Conservation (phyloP, 35 echinoderm and acorn worm species). For the Holothuria glaberrima region DNA sequence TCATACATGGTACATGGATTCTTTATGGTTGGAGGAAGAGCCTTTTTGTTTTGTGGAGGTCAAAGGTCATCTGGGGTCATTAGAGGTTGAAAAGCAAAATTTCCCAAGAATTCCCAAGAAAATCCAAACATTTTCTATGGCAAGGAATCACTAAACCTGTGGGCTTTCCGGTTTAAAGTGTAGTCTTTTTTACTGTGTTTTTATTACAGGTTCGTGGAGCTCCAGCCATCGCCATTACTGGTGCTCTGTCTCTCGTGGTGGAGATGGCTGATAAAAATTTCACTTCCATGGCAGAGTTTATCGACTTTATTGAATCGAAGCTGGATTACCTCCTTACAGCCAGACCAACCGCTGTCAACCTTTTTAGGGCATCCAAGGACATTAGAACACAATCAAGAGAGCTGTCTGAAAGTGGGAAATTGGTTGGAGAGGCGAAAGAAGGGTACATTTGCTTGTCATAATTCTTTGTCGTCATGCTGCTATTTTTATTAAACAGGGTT, state of each 20-base stretch:
- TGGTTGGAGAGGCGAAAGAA: constrained; percentile 13
- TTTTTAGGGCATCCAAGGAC: constrained; percentile 68
- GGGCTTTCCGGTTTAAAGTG: too few species aligned
- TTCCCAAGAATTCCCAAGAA: too few species aligned
- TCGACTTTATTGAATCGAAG: constrained; percentile 45
- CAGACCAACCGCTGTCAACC: constrained; percentile 94
- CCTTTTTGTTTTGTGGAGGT: too few species aligned
- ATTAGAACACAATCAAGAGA: constrained; percentile 45
- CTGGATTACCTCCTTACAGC: constrained; percentile 87
- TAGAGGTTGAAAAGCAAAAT: too few species aligned
- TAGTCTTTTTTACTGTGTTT: too few species aligned
- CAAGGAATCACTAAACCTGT: too few species aligned
- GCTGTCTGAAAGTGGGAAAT: not conserved
- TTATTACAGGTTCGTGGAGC: constrained; percentile 92
- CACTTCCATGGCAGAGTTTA: constrained; percentile 47
- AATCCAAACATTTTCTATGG: too few species aligned
- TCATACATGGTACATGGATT: too few species aligned
- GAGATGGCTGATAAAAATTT: constrained; percentile 68
- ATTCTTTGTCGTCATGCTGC: too few species aligned
- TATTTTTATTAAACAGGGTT: too few species aligned
- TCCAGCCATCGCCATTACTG: constrained; percentile 85
- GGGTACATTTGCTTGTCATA: not conserved
- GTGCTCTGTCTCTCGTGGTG: constrained; percentile 75
- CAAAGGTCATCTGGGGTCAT: too few species aligned
- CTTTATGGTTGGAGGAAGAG: too few species aligned